These are phyloP conservation scores for Cremastobaeus sp. DNA, from an alignment of 2,888 invertebrate genomes.

Conservation along the genomic window DNA sequence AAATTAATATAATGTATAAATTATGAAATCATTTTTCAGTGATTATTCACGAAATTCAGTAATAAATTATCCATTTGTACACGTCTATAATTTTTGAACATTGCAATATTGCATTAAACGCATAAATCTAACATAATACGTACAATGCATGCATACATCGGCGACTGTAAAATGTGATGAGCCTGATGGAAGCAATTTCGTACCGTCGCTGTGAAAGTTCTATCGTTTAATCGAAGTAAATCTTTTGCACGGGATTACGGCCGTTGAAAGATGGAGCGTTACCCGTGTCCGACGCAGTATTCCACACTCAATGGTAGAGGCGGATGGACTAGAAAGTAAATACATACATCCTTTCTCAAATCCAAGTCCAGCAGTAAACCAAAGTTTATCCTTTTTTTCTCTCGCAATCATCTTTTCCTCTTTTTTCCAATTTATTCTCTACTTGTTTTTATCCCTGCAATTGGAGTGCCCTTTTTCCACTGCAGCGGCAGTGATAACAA, in stretches of 20 bases:
- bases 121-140: too few species aligned
- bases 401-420: background rate
- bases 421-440: slow-evolving; percentile 19
- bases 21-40: too few species aligned
- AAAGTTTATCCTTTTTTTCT: slow-evolving; percentile 30
- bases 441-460: slow-evolving; percentile 41
- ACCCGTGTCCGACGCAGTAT: slow-evolving; percentile 51
- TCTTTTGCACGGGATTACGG: slow-evolving; percentile 50
- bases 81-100: too few species aligned
- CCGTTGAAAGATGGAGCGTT: slow-evolving; percentile 62
- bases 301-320: slow-evolving; percentile 63
- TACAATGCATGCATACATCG: slow-evolving; percentile 15
- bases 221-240: slow-evolving; percentile 57
- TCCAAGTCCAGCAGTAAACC: slow-evolving; percentile 32
- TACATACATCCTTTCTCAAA: slow-evolving; percentile 54
- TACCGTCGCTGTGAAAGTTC: slow-evolving; percentile 49
- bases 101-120: too few species aligned
- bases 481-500: slow-evolving; percentile 49
- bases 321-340: slow-evolving; percentile 60
- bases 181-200: slow-evolving; percentile 23
- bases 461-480: slow-evolving; percentile 49
- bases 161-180: slow-evolving; percentile 24
- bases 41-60: too few species aligned
- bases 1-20: too few species aligned
- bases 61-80: too few species aligned